These are phyloP conservation scores for Netelia fuscicornis DNA, from an alignment of 2,888 invertebrate genomes.

Conservation along the genomic window DNA sequence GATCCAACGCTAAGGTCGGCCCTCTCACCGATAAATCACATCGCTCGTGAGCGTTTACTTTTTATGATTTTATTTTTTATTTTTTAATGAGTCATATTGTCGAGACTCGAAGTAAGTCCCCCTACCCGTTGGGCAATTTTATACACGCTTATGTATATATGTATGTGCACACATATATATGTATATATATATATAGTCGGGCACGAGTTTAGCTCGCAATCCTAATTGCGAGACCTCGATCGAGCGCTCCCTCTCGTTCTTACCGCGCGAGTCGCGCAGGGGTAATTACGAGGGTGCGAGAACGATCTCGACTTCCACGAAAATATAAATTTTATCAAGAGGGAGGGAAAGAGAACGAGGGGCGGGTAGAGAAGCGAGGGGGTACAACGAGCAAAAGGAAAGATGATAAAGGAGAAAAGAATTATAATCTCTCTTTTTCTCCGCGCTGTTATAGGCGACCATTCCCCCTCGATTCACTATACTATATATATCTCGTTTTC, in stretches of 20 bases:
- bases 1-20: neutral
- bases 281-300: slow-evolving; percentile 66
- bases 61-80: slow-evolving; percentile 13
- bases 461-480: slow-evolving; percentile 8
- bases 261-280: slow-evolving; percentile 6
- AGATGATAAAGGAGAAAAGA: slow-evolving; percentile 48
- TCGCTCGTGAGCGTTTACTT: slow-evolving; percentile 15
- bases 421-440: slow-evolving; percentile 51
- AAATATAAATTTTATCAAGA: slow-evolving; percentile 67
- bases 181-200: too few species aligned
- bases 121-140: slow-evolving; percentile 9
- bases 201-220: slow-evolving; percentile 26
- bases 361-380: slow-evolving; percentile 3
- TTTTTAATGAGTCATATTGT: slow-evolving; percentile 56
- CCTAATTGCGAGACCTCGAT: slow-evolving; percentile 45
- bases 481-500: slow-evolving; percentile 32
- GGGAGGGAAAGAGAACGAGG: slow-evolving; percentile 12
- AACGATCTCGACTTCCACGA: slow-evolving; percentile 58
- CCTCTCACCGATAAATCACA: slow-evolving; percentile 47
- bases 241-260: neutral
- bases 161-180: too few species aligned
- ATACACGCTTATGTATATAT: neutral
- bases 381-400: slow-evolving; percentile 5
- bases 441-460: slow-evolving; percentile 49
- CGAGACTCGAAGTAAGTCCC: slow-evolving; percentile 22